Evolutionary conservation across 1,140 invertebrate genomes (phyloP).

Genomic region (Drosophila sechellia): DNA sequence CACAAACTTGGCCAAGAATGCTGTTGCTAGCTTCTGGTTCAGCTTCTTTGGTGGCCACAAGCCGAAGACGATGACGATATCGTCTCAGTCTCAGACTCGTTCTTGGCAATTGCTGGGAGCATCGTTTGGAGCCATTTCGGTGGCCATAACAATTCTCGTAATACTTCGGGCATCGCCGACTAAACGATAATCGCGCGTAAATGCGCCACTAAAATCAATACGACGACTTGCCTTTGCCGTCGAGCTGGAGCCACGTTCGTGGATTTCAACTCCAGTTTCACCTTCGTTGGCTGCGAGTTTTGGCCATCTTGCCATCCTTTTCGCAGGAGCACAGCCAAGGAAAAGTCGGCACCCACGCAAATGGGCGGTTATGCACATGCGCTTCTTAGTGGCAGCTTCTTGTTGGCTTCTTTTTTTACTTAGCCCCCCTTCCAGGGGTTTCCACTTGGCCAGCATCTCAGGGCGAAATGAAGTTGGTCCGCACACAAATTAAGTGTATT

Average conservation of each 20-base stretch:
- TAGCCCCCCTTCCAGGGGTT: neutral
- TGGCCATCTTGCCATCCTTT: constrained; percentile 60
- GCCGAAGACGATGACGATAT: constrained; percentile 35
- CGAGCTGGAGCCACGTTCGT: constrained; percentile 30
- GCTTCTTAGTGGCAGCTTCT: constrained; percentile 40
- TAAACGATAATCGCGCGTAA: constrained; percentile 83
- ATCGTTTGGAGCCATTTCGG: constrained; percentile 75
- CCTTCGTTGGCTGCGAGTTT: constrained; percentile 52
- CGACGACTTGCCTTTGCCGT: constrained; percentile 61
- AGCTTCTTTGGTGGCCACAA: constrained; percentile 25
- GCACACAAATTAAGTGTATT: constrained; percentile 60
- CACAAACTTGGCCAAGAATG: constrained; percentile 13
- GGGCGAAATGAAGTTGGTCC: constrained; percentile 53
- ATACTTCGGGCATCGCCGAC: constrained; percentile 81
- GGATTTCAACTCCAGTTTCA: constrained; percentile 60
- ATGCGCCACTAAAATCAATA: constrained; percentile 83
- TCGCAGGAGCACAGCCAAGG: constrained; percentile 34
- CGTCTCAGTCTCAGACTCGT: constrained; percentile 16
- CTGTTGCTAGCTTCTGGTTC: constrained; percentile 9
- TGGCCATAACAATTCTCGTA: constrained; percentile 81
- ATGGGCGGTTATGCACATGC: constrained; percentile 77
- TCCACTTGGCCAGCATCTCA: constrained; percentile 7
- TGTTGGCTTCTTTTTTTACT: constrained; percentile 13
- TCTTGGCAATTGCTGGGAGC: constrained; percentile 60
- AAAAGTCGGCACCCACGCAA: constrained; percentile 32